Evolutionary conservation across 1,140 invertebrate genomes (phyloP), one percentile per base, ranked within the genome.

Genomic region (Drosophila santomea): DNA sequence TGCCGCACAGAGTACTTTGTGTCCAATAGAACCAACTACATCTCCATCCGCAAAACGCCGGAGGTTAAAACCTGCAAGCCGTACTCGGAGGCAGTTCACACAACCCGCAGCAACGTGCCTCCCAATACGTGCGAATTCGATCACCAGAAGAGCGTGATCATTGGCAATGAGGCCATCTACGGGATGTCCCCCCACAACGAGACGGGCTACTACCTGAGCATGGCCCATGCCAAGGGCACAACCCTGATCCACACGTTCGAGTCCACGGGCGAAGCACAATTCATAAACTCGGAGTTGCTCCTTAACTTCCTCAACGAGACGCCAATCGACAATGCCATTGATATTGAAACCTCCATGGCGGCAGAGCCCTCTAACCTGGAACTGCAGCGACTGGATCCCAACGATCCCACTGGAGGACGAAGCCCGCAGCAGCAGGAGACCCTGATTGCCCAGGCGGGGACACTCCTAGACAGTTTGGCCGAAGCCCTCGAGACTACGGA

Each of bases 401-500:
- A 74, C 20, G 90, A 93, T 82, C 82, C 86, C 32, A 92, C 86
- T 0, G 82, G 91, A 11, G 92, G 92, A n/a, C 80, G 91, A 7
- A 85, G 81, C 61, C 76, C 78, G 1, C 91, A 92, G 54, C 67
- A 84, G 25, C 81, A 90, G 52, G 78, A 90, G 56, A 80, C 74
- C 0, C 59, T 91, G n/a, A 86, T 88, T 20, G 39, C 45, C n/a
- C 84, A 86, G 25, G 92, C 76, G 4, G 85, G 73, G 1, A 61
- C 68, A 32, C 61, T 93, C 15, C 57, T 93, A 5, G 86, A 88
- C 55, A 91, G 82, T 17, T 48, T 93, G 12, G 92, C 92, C 17
- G 93, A 93, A 51, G 92, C 91, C 39, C 74, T 93, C n/a, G 91
- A 92, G 57, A 91, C 71, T 55, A 93, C 91, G 41, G 88, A 93